phyloP scores from a whole-genome alignment of 2,113 vertebrate genomes.

The Pseudolaguvia tuberculata region DNA sequence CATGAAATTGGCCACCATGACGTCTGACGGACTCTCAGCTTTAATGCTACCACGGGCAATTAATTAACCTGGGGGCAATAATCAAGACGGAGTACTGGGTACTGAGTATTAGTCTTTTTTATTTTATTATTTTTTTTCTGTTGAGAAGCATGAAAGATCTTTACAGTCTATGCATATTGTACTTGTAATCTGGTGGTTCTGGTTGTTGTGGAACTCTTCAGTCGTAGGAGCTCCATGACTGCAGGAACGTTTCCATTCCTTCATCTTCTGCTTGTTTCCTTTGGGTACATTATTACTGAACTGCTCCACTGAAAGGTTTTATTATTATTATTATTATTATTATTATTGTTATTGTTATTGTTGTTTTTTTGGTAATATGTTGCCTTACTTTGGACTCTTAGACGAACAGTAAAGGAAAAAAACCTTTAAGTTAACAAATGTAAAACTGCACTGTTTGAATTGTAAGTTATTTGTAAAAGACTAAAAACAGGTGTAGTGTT shows the following conservation, averaged over 20 bases:
- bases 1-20: not conserved
- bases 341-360: constrained; percentile 43
- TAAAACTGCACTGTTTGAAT: constrained; percentile 98
- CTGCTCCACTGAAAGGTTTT: constrained; percentile 57
- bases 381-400: constrained; percentile 83
- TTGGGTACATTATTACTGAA: constrained; percentile 84
- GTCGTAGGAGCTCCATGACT: constrained; percentile 87
- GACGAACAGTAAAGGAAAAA: constrained; percentile 83
- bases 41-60: constrained; percentile 9
- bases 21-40: constrained; percentile 4
- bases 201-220: constrained; percentile 78
- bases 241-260: constrained; percentile 80
- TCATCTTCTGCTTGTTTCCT: constrained; percentile 63
- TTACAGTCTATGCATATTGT: constrained; percentile 92
- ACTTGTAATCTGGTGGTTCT: constrained; percentile 62
- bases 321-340: constrained; percentile 49
- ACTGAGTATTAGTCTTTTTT: constrained; percentile 64
- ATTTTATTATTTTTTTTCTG: constrained; percentile 57
- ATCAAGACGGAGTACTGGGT: constrained; percentile 62
- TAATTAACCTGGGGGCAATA: constrained; percentile 17
- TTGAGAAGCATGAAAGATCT: constrained; percentile 74
- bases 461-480: constrained; percentile 99
- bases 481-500: constrained; percentile 85
- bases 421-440: constrained; percentile 92
- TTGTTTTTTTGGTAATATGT: constrained; percentile 80